phyloP scores from a whole-genome alignment of 2,888 invertebrate species.

The Cephus pulcher region DNA sequence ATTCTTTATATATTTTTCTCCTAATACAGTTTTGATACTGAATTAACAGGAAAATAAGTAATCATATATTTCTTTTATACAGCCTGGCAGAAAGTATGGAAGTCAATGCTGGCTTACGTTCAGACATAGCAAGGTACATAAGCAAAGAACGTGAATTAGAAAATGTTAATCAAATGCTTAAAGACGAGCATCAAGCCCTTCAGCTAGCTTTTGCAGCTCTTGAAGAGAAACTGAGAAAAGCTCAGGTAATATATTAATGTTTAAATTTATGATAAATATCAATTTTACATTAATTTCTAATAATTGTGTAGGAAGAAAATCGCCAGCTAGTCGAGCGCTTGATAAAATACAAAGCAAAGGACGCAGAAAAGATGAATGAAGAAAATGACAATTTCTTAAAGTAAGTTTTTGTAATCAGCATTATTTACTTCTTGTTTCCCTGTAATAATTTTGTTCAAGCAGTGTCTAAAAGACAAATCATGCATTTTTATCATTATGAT shows the following conservation, averaged over 20 bases:
- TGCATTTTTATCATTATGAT: too few relatives aligned
- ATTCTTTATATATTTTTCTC: constrained; percentile 10
- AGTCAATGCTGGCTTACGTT: constrained; percentile 75
- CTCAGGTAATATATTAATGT: constrained; percentile 72
- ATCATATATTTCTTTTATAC: constrained; percentile 28
- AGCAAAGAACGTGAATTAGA: constrained; percentile 81
- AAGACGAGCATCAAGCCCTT: constrained; percentile 95
- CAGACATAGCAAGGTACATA: constrained; percentile 80
- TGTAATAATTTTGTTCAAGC: too few relatives aligned
- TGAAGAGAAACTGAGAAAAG: constrained; percentile 88
- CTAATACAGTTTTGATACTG: neutral
- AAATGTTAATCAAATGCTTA: constrained; percentile 86
- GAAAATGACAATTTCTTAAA: constrained; percentile 94
- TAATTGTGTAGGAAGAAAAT: constrained; percentile 82
- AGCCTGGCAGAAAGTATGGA: constrained; percentile 79
- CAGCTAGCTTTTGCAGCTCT: constrained; percentile 90
- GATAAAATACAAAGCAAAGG: constrained; percentile 92
- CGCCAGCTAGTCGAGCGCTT: constrained; percentile 85
- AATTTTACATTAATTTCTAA: neutral
- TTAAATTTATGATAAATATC: neutral
- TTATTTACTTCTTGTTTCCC: too few relatives aligned
- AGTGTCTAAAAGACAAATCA: too few relatives aligned
- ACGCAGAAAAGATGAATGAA: constrained; percentile 96
- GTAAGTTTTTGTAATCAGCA: constrained; percentile 70
- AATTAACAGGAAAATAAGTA: too few relatives aligned